phyloP scores from a whole-genome alignment of 2,888 invertebrate species.

The Tridacna crocea region DNA sequence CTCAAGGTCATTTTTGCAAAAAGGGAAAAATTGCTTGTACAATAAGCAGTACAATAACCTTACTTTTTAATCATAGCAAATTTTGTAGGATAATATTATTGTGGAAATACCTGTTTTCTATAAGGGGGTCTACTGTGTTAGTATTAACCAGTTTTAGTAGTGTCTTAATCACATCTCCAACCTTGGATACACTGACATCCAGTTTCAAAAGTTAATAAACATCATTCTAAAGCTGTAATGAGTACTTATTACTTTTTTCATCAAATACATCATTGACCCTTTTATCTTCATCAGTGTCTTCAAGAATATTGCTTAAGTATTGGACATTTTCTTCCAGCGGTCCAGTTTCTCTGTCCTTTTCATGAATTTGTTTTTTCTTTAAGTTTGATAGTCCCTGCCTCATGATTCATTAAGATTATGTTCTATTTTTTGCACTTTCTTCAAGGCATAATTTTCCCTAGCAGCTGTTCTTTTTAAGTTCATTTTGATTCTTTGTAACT shows the following conservation, averaged over 20 bases:
- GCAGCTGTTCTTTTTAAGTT: slow-evolving; percentile 32
- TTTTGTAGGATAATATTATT: too few relatives aligned
- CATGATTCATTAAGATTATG: slow-evolving; percentile 25
- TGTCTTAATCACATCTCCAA: slow-evolving; percentile 30
- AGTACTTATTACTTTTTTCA: slow-evolving; percentile 36
- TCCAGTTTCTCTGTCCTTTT: slow-evolving; percentile 27
- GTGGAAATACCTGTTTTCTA: too few relatives aligned
- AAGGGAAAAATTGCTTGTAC: too few relatives aligned
- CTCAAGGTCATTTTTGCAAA: too few relatives aligned
- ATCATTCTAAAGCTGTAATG: slow-evolving; percentile 29
- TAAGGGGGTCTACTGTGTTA: slow-evolving; percentile 38
- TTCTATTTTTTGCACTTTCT: slow-evolving; percentile 33
- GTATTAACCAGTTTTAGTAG: slow-evolving; percentile 45
- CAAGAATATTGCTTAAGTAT: slow-evolving; percentile 12
- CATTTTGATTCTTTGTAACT: slow-evolving; percentile 12
- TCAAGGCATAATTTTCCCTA: slow-evolving; percentile 26
- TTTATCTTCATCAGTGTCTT: slow-evolving; percentile 29
- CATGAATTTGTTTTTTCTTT: slow-evolving; percentile 10
- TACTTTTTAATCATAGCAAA: too few relatives aligned
- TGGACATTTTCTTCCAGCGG: slow-evolving; percentile 20
- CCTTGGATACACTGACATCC: slow-evolving; percentile 46
- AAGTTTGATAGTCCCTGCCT: slow-evolving; percentile 13
- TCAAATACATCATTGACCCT: slow-evolving; percentile 31
- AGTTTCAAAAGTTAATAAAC: slow-evolving; percentile 41
- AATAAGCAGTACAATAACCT: too few relatives aligned